Evolutionary conservation across 2,113 vertebrate genomes (phyloP), one percentile per base, ranked within the genome.

Genomic region (Daphoenositta chrysoptera): DNA sequence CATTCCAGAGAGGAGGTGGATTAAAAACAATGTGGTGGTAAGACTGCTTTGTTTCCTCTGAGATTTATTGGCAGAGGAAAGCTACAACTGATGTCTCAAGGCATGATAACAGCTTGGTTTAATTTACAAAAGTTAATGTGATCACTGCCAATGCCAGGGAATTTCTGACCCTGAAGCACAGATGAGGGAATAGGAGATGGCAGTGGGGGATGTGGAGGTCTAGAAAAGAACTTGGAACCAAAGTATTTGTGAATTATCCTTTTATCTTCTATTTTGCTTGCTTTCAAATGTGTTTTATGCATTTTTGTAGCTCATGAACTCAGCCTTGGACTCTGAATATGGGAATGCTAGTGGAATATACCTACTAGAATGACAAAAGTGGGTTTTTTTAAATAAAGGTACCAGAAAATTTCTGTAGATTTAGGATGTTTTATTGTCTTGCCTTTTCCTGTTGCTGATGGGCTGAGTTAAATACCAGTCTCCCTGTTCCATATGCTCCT

Each of bases 1-100:
- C 4, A 98, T 99, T 87, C 99, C 99, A 68, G 98, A 99, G 45
- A 98, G 99, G 73, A 98, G 97, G 31, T 99, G 99, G 99, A 98
- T 99, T n/a, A 99, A 99, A 95, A 98, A 99, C 93, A 98, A 97
- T 51, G 97, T 98, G 86, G 90, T 98, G 98, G 99, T 99, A 97
- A 98, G 98, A 81, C 18, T 54, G 4, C 31, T 77, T 76, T 51
- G 15, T 73, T 88, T 66, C 15, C 28, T 76, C 73, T 26, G 19
- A 44, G 70, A 23, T 72, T 90, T 92, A 54, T 50, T 77, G n/a
- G 39, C 53, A 75, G 42, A 44, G 35, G 35, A 94, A 70, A 58
- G 37, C 45, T 85, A 13, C 47, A 73, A 8, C 24, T 72, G 37
- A 56, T 18, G 3, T 78, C 44, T 80, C 45, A 65, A 83, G 27